Evolutionary conservation across 1,140 invertebrate genomes (phyloP).

Genomic region (Euwallacea fornicatus): DNA sequence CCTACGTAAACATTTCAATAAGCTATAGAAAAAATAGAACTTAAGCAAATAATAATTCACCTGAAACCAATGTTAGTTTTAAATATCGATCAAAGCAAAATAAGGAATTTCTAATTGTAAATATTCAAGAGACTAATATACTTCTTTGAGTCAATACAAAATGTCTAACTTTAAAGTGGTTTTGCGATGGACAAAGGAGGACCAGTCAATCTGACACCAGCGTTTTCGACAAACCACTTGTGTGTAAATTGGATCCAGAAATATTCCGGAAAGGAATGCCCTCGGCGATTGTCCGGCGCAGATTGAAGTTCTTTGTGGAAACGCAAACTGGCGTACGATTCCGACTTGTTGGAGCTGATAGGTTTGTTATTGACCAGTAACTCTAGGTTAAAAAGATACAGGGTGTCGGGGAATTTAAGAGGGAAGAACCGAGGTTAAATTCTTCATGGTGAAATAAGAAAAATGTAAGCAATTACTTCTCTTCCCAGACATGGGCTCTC

Average conservation of each 20-base stretch:
- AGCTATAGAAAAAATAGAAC: background rate
- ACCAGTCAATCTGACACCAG: constrained; percentile 26
- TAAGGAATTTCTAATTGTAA: too few species aligned
- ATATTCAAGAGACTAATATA: too few species aligned
- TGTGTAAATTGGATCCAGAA: constrained; percentile 22
- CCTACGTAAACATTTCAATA: constrained; percentile 1
- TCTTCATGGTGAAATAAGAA: too few species aligned
- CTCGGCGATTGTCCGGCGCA: constrained; percentile 24
- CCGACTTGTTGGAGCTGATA: too few species aligned
- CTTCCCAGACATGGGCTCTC: too few species aligned
- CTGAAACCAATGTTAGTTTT: background rate
- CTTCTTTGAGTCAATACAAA: background rate
- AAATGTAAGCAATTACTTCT: too few species aligned
- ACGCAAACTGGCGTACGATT: background rate
- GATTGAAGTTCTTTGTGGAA: constrained; percentile 33
- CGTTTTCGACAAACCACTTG: constrained; percentile 15
- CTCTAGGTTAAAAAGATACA: background rate
- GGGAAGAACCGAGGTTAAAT: too few species aligned
- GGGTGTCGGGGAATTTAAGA: background rate
- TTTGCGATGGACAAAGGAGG: constrained; percentile 22
- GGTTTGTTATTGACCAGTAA: background rate
- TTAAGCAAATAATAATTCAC: background rate
- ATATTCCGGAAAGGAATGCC: constrained; percentile 22
- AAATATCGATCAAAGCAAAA: background rate
- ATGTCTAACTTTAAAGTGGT: constrained; percentile 5